Conservation (phyloP, 2,113 vertebrate genomes). For the Gopherus flavomarginatus region DNA sequence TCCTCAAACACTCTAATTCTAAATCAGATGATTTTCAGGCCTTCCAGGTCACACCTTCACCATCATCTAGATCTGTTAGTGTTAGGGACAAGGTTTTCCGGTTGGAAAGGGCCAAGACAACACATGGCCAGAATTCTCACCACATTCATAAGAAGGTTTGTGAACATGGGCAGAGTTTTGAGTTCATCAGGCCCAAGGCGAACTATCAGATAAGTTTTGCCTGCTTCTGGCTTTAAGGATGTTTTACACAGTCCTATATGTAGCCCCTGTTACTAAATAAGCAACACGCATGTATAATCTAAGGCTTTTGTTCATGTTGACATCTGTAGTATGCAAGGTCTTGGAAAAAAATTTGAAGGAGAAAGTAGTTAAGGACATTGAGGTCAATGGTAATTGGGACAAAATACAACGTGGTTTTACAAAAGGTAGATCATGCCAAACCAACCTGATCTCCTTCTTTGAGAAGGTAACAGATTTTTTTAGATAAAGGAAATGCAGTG, state of each 20-base stretch:
- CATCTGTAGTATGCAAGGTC: too few relatives aligned
- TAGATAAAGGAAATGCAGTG: too few relatives aligned
- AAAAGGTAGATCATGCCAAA: too few relatives aligned
- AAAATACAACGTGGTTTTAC: too few relatives aligned
- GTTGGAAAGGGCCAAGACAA: rapidly evolving
- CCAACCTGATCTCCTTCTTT: too few relatives aligned
- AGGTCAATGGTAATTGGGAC: too few relatives aligned
- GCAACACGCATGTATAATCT: neutral
- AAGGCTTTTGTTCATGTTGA: neutral
- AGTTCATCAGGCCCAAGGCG: neutral
- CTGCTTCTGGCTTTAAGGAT: neutral
- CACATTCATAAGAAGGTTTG: neutral
- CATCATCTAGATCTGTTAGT: neutral
- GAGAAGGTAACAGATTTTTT: too few relatives aligned
- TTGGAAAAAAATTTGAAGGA: too few relatives aligned
- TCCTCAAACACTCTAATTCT: neutral
- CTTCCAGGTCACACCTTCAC: neutral
- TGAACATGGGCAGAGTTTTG: neutral
- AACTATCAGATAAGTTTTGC: neutral
- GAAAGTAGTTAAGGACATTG: too few relatives aligned
- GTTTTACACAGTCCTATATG: neutral
- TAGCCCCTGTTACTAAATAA: neutral
- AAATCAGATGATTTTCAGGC: neutral
- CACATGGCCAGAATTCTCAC: neutral
- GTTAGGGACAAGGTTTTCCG: neutral